phyloP scores from a whole-genome alignment of 2,113 vertebrate genomes.

The Cryptoleucopteryx plumbea region DNA sequence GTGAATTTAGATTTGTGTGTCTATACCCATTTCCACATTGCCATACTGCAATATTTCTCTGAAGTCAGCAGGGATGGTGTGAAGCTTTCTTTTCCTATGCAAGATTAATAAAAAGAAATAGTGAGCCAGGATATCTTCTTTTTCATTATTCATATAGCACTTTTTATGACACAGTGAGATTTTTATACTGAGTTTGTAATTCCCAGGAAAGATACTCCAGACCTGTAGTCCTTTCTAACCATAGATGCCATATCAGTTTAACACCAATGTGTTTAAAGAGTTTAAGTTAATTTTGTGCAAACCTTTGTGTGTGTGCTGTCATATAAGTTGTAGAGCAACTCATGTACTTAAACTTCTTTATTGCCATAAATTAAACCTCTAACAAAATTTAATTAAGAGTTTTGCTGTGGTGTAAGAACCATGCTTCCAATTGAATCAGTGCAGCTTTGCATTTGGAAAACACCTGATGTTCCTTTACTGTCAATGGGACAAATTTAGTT shows the following conservation, averaged over 20 bases:
- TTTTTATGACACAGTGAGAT: background rate
- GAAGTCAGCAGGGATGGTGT: background rate
- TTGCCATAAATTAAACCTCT: background rate
- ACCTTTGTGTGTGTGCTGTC: background rate
- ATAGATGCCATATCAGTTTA: background rate
- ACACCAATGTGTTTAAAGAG: background rate
- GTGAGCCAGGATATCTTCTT: background rate
- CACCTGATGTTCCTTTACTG: background rate
- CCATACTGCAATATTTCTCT: background rate
- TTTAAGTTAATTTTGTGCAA: background rate
- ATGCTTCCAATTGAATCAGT: background rate
- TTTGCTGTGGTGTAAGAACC: background rate
- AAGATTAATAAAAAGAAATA: background rate
- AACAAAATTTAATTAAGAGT: background rate
- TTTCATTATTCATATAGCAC: background rate
- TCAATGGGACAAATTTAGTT: background rate
- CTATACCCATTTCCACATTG: background rate
- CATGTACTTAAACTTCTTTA: background rate
- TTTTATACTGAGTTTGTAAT: background rate
- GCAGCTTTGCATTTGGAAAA: background rate
- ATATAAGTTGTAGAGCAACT: background rate
- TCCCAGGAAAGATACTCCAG: background rate
- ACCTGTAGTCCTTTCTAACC: background rate
- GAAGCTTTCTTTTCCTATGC: background rate
- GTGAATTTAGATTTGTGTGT: background rate